Conservation (phyloP, 1,140 invertebrate genomes). For the Ladona fulva region DNA sequence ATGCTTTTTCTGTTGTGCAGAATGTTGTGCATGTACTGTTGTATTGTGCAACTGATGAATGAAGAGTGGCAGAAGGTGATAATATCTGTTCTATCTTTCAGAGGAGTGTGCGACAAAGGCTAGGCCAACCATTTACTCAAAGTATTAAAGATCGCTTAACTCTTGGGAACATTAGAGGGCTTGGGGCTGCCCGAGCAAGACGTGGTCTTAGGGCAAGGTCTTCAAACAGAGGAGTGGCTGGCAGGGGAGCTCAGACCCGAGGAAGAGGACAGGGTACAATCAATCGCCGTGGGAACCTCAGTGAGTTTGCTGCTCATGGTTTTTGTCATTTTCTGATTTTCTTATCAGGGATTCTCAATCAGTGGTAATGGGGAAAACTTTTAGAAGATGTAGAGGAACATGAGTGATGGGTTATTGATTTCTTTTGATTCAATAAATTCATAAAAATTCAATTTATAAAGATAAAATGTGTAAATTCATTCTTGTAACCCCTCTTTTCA, state of each 20-base stretch:
- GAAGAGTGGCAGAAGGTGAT: not conserved
- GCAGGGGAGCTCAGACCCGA: not conserved
- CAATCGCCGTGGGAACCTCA: not conserved
- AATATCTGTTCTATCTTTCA: constrained; percentile 15
- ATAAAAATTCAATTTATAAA: not conserved
- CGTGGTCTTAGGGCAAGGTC: not conserved
- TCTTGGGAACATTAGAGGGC: not conserved
- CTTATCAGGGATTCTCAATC: no score
- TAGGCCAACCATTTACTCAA: constrained; percentile 28
- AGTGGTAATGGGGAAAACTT: not conserved
- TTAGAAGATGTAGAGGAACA: not conserved
- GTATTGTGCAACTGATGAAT: no score
- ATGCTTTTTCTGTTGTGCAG: not conserved
- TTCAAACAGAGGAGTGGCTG: not conserved
- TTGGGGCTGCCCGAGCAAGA: not conserved
- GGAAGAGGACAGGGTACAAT: not conserved
- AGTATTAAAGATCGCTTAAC: constrained; percentile 19
- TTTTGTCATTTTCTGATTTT: no score
- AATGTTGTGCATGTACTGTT: not conserved
- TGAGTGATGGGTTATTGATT: not conserved
- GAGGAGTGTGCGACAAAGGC: constrained; percentile 33
- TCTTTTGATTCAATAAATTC: not conserved
- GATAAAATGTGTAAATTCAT: no score
- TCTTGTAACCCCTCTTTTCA: no score
- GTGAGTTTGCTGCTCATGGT: not conserved